Conservation (phyloP, 2,888 invertebrate genomes). For the Cephus nigrinus region DNA sequence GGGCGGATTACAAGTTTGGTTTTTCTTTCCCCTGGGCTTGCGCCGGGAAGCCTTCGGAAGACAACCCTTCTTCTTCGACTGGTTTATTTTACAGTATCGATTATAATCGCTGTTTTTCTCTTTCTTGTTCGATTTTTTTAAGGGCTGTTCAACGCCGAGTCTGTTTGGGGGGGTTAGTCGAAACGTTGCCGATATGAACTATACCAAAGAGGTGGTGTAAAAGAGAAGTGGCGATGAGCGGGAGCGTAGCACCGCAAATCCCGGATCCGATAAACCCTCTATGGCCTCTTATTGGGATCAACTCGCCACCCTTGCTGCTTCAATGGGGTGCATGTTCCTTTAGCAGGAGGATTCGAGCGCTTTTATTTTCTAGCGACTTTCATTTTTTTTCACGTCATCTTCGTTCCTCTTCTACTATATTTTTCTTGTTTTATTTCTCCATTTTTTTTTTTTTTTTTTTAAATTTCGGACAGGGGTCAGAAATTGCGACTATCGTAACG, state of each 20-base stretch:
- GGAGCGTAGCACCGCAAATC: conserved; percentile 45
- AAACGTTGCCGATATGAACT: conserved; percentile 6
- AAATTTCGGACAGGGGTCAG: not conserved
- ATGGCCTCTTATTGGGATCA: conserved; percentile 51
- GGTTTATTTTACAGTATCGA: not conserved
- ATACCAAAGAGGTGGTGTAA: conserved; percentile 38
- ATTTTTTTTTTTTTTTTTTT: not conserved
- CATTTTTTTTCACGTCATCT: conserved; percentile 4
- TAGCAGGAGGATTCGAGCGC: not conserved
- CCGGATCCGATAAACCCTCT: conserved; percentile 52
- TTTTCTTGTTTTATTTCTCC: not conserved
- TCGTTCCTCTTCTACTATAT: not conserved
- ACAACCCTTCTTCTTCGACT: not conserved
- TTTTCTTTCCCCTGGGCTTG: conserved; percentile 30
- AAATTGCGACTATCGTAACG: not conserved
- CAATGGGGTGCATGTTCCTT: conserved; percentile 1
- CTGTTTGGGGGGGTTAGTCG: not conserved
- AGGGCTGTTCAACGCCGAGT: not conserved
- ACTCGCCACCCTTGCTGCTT: conserved; percentile 27
- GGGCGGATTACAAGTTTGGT: conserved; percentile 50
- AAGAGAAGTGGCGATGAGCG: conserved; percentile 39
- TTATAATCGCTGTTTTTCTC: not conserved
- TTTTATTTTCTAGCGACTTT: not conserved
- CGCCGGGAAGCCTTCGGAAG: not conserved
- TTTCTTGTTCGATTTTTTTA: not conserved